Evolutionary conservation across 2,797 vertebrate species (phyloP), one percentile per base, ranked within the genome.

Genomic region (Tragopan temminckii): DNA sequence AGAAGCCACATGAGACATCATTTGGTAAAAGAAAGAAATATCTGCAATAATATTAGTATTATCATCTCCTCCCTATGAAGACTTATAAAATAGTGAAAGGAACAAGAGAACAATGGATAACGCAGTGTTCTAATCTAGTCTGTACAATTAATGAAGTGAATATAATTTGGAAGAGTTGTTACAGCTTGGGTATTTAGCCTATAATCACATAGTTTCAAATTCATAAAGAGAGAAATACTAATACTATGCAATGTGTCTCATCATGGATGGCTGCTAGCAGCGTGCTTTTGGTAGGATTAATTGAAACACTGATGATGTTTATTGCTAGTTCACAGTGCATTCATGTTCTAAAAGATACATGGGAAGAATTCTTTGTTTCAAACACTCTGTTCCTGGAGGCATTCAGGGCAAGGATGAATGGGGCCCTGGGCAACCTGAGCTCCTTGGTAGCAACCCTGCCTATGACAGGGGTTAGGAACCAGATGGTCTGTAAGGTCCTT

Each of bases 61-160:
- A 80, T 53, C 21, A 57, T 23, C 5, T 18, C 18, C 6, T 87
- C 20, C 50, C 42, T 43, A n/a, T 0, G 2, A 40, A 83, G 57
- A 31, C 43, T 71, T 50, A 35, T 16, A 74, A 90, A 82, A 61
- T n/a, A 80, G 45, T 38, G 58, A 57, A 82, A 75, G 53, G 62
- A 85, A 35, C 38, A 29, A 59, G 58, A 71, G 74, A 85, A 78
- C 92, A 89, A 36, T 68, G n/a, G n/a, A 3, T 78, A 68, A 45
- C 27, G n/a, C 18, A 66, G 19, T 19, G 27, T 83, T 87, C 75
- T 77, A 38, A 35, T 93, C 40, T 62, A 61, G 79, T 71, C 62
- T 68, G 35, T 64, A 29, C 84, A 89, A 71, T 91, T 94, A 94
- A 75, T 91, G 68, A 92, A 92, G 72, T 85, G 66, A 31, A 52